These are phyloP conservation scores for Himalopsyche anomala DNA, from an alignment of 2,888 invertebrate species.

Conservation along the genomic window DNA sequence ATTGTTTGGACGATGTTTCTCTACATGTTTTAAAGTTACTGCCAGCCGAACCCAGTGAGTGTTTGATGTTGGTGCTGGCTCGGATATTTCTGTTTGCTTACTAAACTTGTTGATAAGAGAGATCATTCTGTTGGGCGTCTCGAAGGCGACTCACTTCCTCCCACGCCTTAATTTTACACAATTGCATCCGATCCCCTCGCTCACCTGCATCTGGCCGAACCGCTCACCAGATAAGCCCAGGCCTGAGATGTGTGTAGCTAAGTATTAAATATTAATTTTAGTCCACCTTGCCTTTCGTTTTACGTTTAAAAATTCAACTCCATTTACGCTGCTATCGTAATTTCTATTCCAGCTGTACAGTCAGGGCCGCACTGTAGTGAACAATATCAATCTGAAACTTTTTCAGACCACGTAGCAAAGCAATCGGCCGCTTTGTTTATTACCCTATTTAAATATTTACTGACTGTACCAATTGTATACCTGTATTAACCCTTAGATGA, in stretches of 20 bases:
- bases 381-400: too few relatives aligned
- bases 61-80: neutral
- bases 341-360: neutral
- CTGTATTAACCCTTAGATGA: too few relatives aligned
- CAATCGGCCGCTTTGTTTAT: too few relatives aligned
- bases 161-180: neutral
- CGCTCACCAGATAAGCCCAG: neutral
- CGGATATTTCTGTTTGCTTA: neutral
- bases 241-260: too few relatives aligned
- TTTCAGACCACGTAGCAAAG: too few relatives aligned
- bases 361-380: too few relatives aligned
- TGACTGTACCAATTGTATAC: too few relatives aligned
- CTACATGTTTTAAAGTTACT: neutral
- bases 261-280: too few relatives aligned
- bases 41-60: too few relatives aligned
- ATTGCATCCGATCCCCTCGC: neutral
- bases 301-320: neutral
- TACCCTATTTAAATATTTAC: too few relatives aligned
- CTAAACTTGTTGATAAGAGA: slow-evolving; percentile 3
- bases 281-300: too few relatives aligned
- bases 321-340: neutral
- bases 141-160: slow-evolving; percentile 28
- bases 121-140: neutral
- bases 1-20: neutral
- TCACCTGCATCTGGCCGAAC: neutral